phyloP scores from a whole-genome alignment of 1,140 invertebrate species.

The Reticulitermes speratus region DNA sequence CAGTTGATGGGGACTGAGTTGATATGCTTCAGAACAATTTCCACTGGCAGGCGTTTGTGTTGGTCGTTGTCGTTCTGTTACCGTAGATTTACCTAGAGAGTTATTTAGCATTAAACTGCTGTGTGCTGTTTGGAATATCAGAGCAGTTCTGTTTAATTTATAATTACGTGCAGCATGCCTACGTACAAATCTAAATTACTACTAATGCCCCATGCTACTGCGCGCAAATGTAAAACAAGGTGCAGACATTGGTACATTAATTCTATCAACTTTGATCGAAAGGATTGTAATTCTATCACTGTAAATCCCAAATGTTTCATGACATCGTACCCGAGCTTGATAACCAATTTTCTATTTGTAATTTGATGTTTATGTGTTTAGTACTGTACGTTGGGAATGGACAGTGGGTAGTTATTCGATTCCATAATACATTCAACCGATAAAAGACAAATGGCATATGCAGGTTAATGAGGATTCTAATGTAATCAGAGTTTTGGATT shows the following conservation, averaged over 20 bases:
- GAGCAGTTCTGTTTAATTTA: too few relatives aligned
- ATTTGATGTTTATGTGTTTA: not conserved
- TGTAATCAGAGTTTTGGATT: not conserved
- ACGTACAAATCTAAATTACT: too few relatives aligned
- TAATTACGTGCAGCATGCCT: too few relatives aligned
- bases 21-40: too few relatives aligned
- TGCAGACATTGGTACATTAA: not conserved
- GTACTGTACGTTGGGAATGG: not conserved
- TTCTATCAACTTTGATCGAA: not conserved
- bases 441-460: not conserved
- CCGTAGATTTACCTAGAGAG: too few relatives aligned
- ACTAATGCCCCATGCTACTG: too few relatives aligned
- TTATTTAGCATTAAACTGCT: too few relatives aligned
- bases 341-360: slow-evolving; percentile 4
- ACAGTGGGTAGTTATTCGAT: not conserved
- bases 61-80: too few relatives aligned
- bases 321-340: not conserved
- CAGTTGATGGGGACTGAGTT: too few relatives aligned
- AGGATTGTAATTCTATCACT: not conserved
- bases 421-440: not conserved
- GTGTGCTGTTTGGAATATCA: too few relatives aligned
- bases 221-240: not conserved
- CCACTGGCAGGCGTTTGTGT: too few relatives aligned
- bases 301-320: slow-evolving; percentile 9
- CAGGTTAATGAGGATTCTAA: not conserved